Evolutionary conservation across 2,888 invertebrate species (phyloP), one percentile per base, ranked within the genome.

Genomic region (Pyrrhia umbra): DNA sequence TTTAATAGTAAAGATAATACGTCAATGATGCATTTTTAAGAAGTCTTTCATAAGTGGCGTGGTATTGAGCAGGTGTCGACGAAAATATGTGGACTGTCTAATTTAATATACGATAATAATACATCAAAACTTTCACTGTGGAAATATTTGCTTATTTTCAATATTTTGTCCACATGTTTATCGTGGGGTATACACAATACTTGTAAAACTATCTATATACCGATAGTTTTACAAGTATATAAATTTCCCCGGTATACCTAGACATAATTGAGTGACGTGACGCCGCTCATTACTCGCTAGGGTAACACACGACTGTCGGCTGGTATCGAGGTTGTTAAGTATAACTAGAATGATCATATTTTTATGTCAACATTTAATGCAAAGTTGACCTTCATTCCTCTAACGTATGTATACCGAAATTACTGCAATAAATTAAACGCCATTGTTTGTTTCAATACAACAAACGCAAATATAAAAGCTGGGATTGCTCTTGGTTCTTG

Each of bases 401-500:
- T 37, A 47, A 27, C 34, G 27, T 49, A 51, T 3, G 6, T 13
- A 27, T 21, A 51, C 37, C 65, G 25, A 73, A 76, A 74, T 74
- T 50, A 62, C 57, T 62, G 40, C 52, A 61, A 58, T 76, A 74
- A 63, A 76, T 77, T 72, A 79, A 77, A 73, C 66, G 39, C 25
- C 25, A 60, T 73, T 69, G 63, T 73, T 65, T 51, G 47, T 74
- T 63, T 68, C 60, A 66, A 65, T 80, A 59, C 20, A 66, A 74
- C 75, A 56, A 74, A 75, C 68, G 57, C 64, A 76, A 67, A 74
- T 68, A 75, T 66, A 68, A 63, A 78, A 68, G 57, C 66, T 64
- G 58, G 72, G 56, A 77, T 75, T 75, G 72, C 74, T 80, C 63
- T 88, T 90, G 90, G 88, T 85, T 74, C 66, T 63, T 66, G 76